A percentile compares a stretch with the other conserved stretches of the same genome.
Evolutionary conservation across 1,140 invertebrate species (phyloP).

Genomic region (Pogonus chalceus): DNA sequence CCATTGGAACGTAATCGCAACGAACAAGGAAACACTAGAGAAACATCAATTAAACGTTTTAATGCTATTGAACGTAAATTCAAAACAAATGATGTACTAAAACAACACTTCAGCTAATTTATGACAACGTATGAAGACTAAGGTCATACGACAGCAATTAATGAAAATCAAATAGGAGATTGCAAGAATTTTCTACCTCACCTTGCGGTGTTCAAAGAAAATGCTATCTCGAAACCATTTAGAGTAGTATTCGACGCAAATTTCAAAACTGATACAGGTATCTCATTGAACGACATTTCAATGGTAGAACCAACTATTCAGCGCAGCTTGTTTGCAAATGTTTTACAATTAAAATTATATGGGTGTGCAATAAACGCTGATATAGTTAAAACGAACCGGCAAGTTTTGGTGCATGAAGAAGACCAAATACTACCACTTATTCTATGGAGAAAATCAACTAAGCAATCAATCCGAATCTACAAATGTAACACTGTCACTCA

Average conservation of each 20-base stretch:
- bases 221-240: conserved; percentile 23
- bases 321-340: conserved; percentile 12
- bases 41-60: conserved; percentile 21
- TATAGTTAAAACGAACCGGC: no score
- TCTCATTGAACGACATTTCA: conserved; percentile 23
- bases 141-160: conserved; percentile 26
- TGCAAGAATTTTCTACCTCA: conserved; percentile 29
- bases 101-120: conserved; percentile 24
- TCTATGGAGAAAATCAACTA: no score
- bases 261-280: conserved; percentile 16
- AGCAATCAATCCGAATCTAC: no score
- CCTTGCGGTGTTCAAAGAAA: conserved; percentile 24
- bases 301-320: conserved; percentile 14
- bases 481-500: conserved; percentile 20
- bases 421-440: no score
- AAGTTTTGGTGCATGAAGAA: no score
- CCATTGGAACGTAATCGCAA: conserved; percentile 20
- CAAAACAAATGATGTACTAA: conserved; percentile 9
- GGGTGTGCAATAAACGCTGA: no score
- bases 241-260: conserved; percentile 30
- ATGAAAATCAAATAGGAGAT: neutral
- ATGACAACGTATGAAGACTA: conserved; percentile 29
- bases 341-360: no score
- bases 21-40: conserved; percentile 19
- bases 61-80: conserved; percentile 20